phyloP scores from a whole-genome alignment of 1,140 invertebrate genomes.

The Colletes gigas region DNA sequence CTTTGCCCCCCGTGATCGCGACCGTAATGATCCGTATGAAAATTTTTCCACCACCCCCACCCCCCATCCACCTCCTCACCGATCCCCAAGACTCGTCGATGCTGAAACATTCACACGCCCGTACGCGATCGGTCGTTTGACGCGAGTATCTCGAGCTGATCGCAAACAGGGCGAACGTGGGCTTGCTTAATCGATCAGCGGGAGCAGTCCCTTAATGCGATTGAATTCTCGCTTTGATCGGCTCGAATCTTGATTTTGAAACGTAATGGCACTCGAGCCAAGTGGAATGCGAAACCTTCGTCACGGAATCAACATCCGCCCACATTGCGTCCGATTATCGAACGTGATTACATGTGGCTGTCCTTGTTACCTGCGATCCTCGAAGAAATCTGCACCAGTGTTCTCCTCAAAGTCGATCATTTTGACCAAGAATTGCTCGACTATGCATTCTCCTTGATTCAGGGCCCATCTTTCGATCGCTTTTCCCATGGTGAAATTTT shows the following conservation, averaged over 20 bases:
- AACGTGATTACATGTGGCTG: too few species aligned
- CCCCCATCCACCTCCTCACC: too few species aligned
- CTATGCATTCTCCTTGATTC: too few species aligned
- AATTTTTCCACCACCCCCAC: not conserved
- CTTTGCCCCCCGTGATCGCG: not conserved
- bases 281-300: not conserved
- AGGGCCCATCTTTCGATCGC: too few species aligned
- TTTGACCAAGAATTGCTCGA: too few species aligned
- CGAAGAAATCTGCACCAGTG: too few species aligned
- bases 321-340: too few species aligned
- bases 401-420: too few species aligned
- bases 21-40: not conserved
- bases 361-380: too few species aligned
- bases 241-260: not conserved
- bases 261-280: not conserved
- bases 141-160: constrained; percentile 12
- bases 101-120: not conserved
- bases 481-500: too few species aligned
- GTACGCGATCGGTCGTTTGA: not conserved
- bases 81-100: not conserved
- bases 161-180: constrained; percentile 17
- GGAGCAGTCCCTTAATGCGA: not conserved
- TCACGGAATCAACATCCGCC: not conserved
- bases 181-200: constrained; percentile 31
- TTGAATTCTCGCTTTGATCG: constrained; percentile 33